Evolutionary conservation across 1,140 invertebrate genomes (phyloP).

Genomic region (Condylostylus longicornis): DNA sequence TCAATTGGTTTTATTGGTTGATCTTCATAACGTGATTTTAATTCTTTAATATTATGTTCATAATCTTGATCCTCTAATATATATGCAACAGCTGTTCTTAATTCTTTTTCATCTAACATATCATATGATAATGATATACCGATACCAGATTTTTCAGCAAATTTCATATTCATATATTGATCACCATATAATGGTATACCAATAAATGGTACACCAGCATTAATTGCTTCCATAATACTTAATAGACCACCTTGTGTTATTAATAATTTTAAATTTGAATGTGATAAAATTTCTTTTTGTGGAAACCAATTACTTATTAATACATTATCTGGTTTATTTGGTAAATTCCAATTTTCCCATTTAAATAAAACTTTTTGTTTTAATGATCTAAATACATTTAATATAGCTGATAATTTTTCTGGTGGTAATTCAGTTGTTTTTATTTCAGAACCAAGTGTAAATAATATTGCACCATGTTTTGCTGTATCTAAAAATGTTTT

Average conservation of each 20-base stretch:
- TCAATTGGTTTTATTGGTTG: constrained; percentile 43
- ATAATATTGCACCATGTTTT: constrained; percentile 37
- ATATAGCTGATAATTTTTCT: constrained; percentile 32
- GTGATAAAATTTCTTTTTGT: constrained; percentile 48
- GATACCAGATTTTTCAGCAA: constrained; percentile 28
- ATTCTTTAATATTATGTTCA: constrained; percentile 9
- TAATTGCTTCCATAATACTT: constrained; percentile 48
- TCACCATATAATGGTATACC: constrained; percentile 47
- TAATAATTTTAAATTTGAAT: constrained; percentile 46
- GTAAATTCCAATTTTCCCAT: constrained; percentile 39
- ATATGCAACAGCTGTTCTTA: not conserved
- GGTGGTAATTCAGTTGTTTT: constrained; percentile 33
- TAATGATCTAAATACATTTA: constrained; percentile 36
- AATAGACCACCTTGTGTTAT: constrained; percentile 51
- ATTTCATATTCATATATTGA: constrained; percentile 37
- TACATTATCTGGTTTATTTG: constrained; percentile 39
- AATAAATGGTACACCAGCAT: constrained; percentile 49
- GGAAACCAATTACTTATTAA: constrained; percentile 46
- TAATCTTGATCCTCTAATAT: not conserved
- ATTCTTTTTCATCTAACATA: not conserved
- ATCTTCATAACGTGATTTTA: constrained; percentile 49
- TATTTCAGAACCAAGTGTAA: constrained; percentile 42
- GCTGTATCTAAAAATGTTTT: constrained; percentile 37
- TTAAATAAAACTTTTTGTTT: constrained; percentile 46
- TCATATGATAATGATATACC: constrained; percentile 14